Evolutionary conservation across 2,888 invertebrate genomes (phyloP).

Genomic region (Ophion ellenae): DNA sequence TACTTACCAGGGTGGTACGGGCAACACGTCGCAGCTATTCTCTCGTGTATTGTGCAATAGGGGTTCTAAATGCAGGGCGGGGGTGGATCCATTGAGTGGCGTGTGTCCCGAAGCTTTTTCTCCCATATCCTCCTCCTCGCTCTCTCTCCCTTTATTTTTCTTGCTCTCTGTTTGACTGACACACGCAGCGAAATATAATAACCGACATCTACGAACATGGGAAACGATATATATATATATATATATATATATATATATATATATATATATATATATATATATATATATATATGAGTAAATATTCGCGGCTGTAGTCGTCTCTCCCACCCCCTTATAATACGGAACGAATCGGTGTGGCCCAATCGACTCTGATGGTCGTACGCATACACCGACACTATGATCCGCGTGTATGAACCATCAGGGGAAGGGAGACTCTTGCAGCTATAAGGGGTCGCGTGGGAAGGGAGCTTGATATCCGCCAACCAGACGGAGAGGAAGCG

Average conservation of each 20-base stretch:
- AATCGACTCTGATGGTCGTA: constrained; percentile 44
- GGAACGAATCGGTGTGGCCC: constrained; percentile 46
- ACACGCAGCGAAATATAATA: constrained; percentile 49
- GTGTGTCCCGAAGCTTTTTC: constrained; percentile 45
- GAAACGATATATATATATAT: constrained; percentile 1
- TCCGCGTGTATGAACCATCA: constrained; percentile 59
- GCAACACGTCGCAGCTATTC: constrained; percentile 54
- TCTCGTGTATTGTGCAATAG: constrained; percentile 44
- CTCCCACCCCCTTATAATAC: not conserved
- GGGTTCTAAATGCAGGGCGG: constrained; percentile 33
- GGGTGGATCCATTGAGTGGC: constrained; percentile 55
- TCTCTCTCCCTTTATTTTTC: not conserved
- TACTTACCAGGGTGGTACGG: constrained; percentile 65
- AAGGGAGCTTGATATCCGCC: constrained; percentile 64
- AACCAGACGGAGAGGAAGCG: constrained; percentile 62
- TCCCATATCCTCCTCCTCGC: constrained; percentile 1
- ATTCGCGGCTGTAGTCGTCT: constrained; percentile 11
- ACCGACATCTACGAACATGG: constrained; percentile 17
- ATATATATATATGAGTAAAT: constrained; percentile 23
- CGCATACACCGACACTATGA: constrained; percentile 20
- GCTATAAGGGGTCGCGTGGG: constrained; percentile 64
- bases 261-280: constrained; percentile 7
- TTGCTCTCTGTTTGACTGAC: constrained; percentile 38
- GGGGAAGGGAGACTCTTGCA: constrained; percentile 63
- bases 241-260: too few species aligned